Evolutionary conservation across 2,888 invertebrate species (phyloP), one percentile per base, ranked within the genome.

Genomic region (Drosophila formosana): DNA sequence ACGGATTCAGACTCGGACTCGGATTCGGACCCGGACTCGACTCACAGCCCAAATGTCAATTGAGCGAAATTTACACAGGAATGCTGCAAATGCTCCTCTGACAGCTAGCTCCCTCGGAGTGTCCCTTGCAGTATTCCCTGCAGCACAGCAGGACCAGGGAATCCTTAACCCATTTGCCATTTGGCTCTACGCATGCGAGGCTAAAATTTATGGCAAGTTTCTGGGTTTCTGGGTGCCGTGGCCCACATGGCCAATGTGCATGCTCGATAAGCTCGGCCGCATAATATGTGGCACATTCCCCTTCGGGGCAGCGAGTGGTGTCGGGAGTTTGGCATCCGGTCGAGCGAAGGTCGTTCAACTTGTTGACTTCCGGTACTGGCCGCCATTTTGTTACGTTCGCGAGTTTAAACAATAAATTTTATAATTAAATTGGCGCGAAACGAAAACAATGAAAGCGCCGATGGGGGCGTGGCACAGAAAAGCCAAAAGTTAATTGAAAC

Each of bases 401-500:
- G 56, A 82, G 65, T 75, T 87, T 68, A 72, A 82, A 84, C 89
- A 88, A 88, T 89, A 86, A 86, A 86, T 89, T 89, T 75, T 85
- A 70, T 86, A 89, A 86, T 86, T 84, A 86, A 89, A 89, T 82
- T 84, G 82, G 75, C 65, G 88, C 72, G 76, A 86, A 80, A 72
- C 66, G 41, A 67, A 67, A 77, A 66, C 67, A 72, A 66, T 52
- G 69, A 32, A 41, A 57, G 65, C 66, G 65, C 50, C 41, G 26
- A n/a, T 23, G 58, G 41, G 43, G 65, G 32, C 39, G 50, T 28
- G 45, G 43, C 72, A 18, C 66, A 26, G 66, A 68, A 88, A 81
- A 89, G 89, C 88, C 80, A 75, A 89, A 86, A 89, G 85, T 86
- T 86, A 86, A 86, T 86, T 86, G 89, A 86, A 86, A 89, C 85